These are phyloP conservation scores for Patagioenas fasciata DNA, from an alignment of 2,113 vertebrate genomes.

Conservation along the genomic window DNA sequence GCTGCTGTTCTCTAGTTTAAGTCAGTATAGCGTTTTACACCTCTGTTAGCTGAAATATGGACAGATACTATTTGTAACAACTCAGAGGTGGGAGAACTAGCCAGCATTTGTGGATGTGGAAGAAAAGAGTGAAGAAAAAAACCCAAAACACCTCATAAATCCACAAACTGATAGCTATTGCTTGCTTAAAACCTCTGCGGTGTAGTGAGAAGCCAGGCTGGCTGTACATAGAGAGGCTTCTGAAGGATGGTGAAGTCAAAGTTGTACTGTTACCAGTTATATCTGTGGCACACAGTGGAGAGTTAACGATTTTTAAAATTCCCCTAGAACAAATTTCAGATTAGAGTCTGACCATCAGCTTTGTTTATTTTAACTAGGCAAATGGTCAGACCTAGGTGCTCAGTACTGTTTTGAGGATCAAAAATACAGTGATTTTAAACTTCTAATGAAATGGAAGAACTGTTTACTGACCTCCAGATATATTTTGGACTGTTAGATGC, in stretches of 20 bases:
- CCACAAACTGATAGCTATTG: background rate
- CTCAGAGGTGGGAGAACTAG: background rate
- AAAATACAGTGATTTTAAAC: background rate
- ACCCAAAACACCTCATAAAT: accelerated
- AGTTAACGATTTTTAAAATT: background rate
- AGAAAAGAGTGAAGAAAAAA: background rate
- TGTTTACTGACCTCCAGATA: background rate
- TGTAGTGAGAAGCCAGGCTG: accelerated
- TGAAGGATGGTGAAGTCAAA: background rate
- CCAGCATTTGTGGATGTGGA: background rate
- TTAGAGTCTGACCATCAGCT: background rate
- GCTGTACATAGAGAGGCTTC: background rate
- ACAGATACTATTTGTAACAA: background rate
- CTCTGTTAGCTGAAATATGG: background rate
- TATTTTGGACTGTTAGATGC: background rate
- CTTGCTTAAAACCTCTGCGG: background rate
- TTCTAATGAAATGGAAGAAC: background rate
- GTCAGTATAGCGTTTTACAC: background rate
- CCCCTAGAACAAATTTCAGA: background rate
- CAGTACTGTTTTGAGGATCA: background rate
- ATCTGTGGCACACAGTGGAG: background rate
- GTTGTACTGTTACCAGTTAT: background rate
- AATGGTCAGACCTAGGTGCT: background rate
- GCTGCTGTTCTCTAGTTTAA: background rate
- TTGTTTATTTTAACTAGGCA: background rate